phyloP scores from a whole-genome alignment of 2,797 vertebrate genomes.

The Epinephelus coioides region DNA sequence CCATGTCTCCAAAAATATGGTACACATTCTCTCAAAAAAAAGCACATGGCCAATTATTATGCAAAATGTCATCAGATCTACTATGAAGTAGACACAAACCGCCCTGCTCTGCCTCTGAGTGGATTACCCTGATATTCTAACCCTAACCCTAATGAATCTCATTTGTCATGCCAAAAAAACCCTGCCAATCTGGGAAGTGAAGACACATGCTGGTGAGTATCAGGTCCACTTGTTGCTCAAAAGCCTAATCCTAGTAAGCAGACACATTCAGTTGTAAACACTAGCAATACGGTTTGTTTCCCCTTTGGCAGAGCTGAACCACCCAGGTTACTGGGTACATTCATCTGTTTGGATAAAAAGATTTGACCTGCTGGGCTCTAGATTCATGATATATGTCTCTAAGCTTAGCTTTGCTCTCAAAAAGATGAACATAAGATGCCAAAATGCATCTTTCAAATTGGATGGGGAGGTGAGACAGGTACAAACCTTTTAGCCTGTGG shows the following conservation, averaged over 20 bases:
- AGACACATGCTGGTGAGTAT: background rate
- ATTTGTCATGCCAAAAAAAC: too few species aligned
- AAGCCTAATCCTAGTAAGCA: background rate
- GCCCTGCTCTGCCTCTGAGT: too few species aligned
- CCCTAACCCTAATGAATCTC: too few species aligned
- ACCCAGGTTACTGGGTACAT: background rate
- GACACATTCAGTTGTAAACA: background rate
- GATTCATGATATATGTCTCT: conserved; percentile 17
- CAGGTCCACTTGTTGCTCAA: conserved; percentile 1
- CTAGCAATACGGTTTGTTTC: background rate
- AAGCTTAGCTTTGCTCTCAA: conserved; percentile 5
- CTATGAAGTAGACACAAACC: too few species aligned
- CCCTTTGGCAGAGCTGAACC: background rate
- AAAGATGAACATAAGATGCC: conserved; percentile 2
- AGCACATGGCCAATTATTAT: too few species aligned
- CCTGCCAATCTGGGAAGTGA: background rate
- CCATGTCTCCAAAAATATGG: too few species aligned
- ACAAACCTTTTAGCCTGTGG: conserved; percentile 8
- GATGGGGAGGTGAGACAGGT: conserved; percentile 14
- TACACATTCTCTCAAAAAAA: too few species aligned
- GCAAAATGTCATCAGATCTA: too few species aligned
- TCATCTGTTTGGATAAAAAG: background rate
- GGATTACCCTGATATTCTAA: too few species aligned
- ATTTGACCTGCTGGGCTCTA: background rate
- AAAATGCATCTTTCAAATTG: conserved; percentile 24